Conservation (phyloP, 2,888 invertebrate genomes). For the Eurytoma adleriae region DNA sequence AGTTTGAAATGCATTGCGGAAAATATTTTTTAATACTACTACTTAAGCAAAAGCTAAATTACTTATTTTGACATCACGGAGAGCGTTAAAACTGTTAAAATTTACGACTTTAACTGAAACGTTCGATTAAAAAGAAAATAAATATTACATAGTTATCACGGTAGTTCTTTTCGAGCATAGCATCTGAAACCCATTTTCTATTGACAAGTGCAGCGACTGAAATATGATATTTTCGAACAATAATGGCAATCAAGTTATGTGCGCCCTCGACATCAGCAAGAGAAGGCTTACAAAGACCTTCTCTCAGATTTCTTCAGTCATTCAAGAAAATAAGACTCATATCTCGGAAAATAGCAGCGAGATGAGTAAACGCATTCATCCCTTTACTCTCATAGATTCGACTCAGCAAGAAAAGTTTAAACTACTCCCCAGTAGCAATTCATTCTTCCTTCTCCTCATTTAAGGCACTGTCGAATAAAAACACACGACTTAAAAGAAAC, state of each 20-base stretch:
- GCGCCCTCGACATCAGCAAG: slow-evolving; percentile 34
- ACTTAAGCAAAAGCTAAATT: background rate
- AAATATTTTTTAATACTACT: background rate
- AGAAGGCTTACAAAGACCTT: background rate
- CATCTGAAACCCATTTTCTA: slow-evolving; percentile 20
- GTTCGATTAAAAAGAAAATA: background rate
- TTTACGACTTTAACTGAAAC: background rate
- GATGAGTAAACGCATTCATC: slow-evolving; percentile 17
- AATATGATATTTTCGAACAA: slow-evolving; percentile 15
- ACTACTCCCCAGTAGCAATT: slow-evolving; percentile 23
- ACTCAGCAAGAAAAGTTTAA: slow-evolving; percentile 35
- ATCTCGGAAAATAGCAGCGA: slow-evolving; percentile 35
- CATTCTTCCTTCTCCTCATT: background rate
- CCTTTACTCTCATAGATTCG: slow-evolving; percentile 26
- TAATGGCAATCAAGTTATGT: slow-evolving; percentile 44
- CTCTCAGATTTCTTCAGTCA: slow-evolving; percentile 27
- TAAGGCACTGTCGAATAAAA: slow-evolving; percentile 53
- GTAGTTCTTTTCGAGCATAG: background rate
- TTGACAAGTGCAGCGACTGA: slow-evolving; percentile 13
- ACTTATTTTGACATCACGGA: too few relatives aligned
- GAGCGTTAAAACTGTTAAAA: background rate
- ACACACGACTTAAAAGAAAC: slow-evolving; percentile 28
- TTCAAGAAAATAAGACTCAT: slow-evolving; percentile 25
- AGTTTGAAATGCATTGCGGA: slow-evolving; percentile 44
- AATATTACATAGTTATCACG: background rate